A percentile compares a stretch with the other conserved stretches of the same genome.
Evolutionary conservation across 2,113 vertebrate species (phyloP).

Genomic region (Cyprinodon variegatus): DNA sequence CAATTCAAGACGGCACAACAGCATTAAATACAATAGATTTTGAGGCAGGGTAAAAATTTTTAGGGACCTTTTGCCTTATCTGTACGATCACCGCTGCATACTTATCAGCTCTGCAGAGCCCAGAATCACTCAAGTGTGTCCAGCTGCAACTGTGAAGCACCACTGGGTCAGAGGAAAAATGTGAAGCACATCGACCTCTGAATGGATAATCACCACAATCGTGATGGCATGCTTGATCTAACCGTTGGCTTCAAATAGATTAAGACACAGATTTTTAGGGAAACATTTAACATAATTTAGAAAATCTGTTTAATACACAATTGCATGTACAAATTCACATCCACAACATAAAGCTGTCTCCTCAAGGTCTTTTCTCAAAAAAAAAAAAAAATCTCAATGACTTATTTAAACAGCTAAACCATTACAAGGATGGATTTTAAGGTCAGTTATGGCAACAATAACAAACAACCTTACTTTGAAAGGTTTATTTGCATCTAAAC

Average conservation of each 20-base stretch:
- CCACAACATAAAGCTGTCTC: neutral
- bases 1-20: conserved; percentile 19
- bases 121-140: conserved; percentile 40
- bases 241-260: conserved; percentile 23
- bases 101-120: conserved; percentile 49
- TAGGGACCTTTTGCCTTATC: conserved; percentile 30
- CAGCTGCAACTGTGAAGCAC: conserved; percentile 46
- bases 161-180: conserved; percentile 18
- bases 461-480: neutral
- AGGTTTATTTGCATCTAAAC: neutral
- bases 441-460: neutral
- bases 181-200: conserved; percentile 47
- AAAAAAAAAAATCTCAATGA: neutral
- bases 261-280: conserved; percentile 19
- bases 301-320: neutral
- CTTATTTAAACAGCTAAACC: neutral
- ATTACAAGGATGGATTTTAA: neutral
- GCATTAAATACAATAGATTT: neutral
- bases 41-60: conserved; percentile 25
- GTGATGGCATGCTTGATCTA: conserved; percentile 53
- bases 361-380: neutral
- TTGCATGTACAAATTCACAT: neutral
- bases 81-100: conserved; percentile 24
- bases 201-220: conserved; percentile 49
- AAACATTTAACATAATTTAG: neutral